These are phyloP conservation scores for Netelia inedita DNA, from an alignment of 2,888 invertebrate species.

Conservation along the genomic window DNA sequence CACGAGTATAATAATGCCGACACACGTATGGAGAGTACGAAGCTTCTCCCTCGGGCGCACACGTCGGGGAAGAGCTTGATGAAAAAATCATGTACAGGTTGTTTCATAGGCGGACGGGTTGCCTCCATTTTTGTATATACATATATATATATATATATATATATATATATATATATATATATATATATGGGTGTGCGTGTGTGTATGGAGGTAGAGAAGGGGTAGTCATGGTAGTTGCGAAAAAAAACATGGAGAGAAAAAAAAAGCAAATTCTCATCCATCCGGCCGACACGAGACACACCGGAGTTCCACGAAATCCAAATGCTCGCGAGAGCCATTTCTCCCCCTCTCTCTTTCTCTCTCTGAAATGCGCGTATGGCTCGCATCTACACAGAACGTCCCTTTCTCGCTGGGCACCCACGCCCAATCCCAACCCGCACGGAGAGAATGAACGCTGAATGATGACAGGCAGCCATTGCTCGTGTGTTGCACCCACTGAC, in stretches of 20 bases:
- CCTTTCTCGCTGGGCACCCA: conserved; percentile 71
- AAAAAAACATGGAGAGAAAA: conserved; percentile 61
- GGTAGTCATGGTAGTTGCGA: conserved; percentile 40
- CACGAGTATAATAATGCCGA: conserved; percentile 50
- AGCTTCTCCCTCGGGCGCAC: conserved; percentile 47
- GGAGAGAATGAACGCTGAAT: conserved; percentile 75
- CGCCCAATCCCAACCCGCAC: conserved; percentile 70
- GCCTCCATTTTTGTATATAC: not conserved
- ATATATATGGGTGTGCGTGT: not conserved
- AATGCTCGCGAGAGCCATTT: conserved; percentile 49
- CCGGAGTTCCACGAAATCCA: conserved; percentile 65
- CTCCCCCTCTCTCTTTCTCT: conserved; percentile 55
- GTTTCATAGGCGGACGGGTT: conserved; percentile 48
- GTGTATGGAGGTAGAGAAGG: conserved; percentile 15
- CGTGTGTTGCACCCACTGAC: conserved; percentile 78
- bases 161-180: not conserved
- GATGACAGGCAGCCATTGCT: conserved; percentile 79
- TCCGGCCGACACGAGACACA: conserved; percentile 63
- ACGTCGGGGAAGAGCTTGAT: conserved; percentile 61
- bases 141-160: not conserved
- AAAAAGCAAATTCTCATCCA: conserved; percentile 58
- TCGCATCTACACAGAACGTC: conserved; percentile 1
- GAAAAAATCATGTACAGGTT: conserved; percentile 66
- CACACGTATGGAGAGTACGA: conserved; percentile 40
- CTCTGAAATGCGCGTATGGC: conserved; percentile 49